Conservation (phyloP, 2,797 vertebrate genomes). For the Sparus aurata region DNA sequence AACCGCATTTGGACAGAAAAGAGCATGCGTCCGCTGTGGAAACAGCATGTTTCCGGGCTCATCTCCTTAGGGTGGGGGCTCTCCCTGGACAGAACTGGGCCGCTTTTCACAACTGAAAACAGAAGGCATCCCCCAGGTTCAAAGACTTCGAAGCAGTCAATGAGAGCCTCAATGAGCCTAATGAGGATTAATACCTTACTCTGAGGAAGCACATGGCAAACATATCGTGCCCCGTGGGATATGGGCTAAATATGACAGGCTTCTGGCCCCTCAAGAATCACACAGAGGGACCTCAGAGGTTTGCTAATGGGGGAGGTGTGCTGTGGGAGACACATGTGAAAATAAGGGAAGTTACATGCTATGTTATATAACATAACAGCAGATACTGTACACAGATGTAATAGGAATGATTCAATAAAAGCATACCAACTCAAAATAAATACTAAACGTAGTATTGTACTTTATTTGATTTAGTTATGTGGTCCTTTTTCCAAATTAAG, state of each 20-base stretch:
- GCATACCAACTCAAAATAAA: neutral
- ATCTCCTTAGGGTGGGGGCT: conserved; percentile 38
- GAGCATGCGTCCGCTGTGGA: conserved; percentile 18
- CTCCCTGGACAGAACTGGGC: conserved; percentile 77
- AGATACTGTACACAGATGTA: neutral
- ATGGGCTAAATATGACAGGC: conserved; percentile 80
- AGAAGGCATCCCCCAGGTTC: conserved; percentile 69
- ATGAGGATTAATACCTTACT: conserved; percentile 87
- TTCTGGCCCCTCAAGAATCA: conserved; percentile 66
- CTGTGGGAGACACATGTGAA: neutral
- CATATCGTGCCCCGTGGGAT: conserved; percentile 80
- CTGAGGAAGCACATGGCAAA: conserved; percentile 71
- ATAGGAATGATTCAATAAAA: neutral
- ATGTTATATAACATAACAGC: neutral
- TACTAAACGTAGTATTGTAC: neutral
- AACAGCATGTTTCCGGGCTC: conserved; percentile 28
- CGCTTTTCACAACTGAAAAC: conserved; percentile 55
- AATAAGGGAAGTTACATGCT: neutral
- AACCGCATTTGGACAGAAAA: conserved; percentile 20
- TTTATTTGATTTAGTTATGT: too few species aligned
- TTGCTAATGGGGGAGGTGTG: conserved; percentile 28
- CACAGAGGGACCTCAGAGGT: conserved; percentile 67
- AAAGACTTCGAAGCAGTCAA: conserved; percentile 80
- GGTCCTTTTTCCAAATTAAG: neutral
- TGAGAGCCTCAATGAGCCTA: conserved; percentile 80